phyloP scores from a whole-genome alignment of 2,113 vertebrate species.

The Catagonus wagneri region DNA sequence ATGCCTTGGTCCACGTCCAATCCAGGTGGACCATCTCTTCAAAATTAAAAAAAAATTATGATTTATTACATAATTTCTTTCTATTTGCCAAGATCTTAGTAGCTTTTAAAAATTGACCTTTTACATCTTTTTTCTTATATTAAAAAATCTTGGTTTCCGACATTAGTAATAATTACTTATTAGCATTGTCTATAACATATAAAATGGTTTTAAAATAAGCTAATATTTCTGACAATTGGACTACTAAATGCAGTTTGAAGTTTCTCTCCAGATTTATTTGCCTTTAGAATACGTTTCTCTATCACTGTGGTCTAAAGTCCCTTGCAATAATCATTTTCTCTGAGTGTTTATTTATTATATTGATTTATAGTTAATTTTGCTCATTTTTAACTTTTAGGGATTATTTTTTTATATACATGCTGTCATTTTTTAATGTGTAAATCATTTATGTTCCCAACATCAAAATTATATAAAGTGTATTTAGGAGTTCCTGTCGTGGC shows the following conservation, averaged over 20 bases:
- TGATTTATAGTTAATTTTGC: neutral
- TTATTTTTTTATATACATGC: neutral
- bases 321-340: slow-evolving; percentile 10
- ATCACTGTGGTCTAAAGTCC: neutral
- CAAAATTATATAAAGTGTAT: neutral
- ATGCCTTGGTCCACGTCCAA: neutral
- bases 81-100: neutral
- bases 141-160: neutral
- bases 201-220: neutral
- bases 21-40: neutral
- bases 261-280: neutral
- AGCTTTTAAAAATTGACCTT: neutral
- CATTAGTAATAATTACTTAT: neutral
- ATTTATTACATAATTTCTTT: neutral
- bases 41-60: neutral
- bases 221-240: neutral
- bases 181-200: neutral
- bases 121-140: neutral
- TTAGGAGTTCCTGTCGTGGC: too few species aligned
- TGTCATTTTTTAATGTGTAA: neutral
- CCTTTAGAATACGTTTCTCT: neutral
- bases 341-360: neutral
- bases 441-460: neutral
- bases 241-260: neutral
- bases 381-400: neutral